phyloP scores from a whole-genome alignment of 2,113 vertebrate genomes.

The Bufo bufo region DNA sequence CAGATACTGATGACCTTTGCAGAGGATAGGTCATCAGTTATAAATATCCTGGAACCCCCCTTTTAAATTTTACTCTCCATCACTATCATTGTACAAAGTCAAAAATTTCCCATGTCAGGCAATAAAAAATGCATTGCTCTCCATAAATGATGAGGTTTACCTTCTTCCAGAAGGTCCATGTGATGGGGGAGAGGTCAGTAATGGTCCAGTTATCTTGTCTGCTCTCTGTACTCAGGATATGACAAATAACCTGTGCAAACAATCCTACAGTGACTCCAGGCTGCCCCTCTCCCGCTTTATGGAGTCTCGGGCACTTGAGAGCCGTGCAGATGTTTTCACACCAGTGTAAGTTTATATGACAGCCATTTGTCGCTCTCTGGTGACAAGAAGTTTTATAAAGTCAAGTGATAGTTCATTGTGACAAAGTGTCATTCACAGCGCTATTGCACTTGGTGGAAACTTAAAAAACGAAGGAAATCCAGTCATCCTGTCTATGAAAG shows the following conservation, averaged over 20 bases:
- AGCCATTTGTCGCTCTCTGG: conserved; percentile 16
- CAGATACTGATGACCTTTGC: too few species aligned
- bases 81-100: not conserved
- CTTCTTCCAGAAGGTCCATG: not conserved
- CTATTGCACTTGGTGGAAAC: not conserved
- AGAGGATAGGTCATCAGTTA: too few species aligned
- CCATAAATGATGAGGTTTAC: not conserved
- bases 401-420: not conserved
- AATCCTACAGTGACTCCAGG: not conserved
- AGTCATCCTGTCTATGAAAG: not conserved
- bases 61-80: not conserved
- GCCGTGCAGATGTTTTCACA: not conserved
- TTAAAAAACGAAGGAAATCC: not conserved
- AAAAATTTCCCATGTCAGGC: not conserved
- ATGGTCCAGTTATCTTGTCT: not conserved
- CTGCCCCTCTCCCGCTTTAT: conserved; percentile 27
- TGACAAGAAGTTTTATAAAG: conserved; percentile 34
- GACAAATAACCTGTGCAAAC: conserved; percentile 28
- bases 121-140: not conserved
- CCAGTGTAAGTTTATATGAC: conserved; percentile 1
- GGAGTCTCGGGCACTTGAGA: not conserved
- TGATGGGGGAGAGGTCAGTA: not conserved
- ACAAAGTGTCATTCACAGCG: not conserved
- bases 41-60: too few species aligned
- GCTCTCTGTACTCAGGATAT: conserved; percentile 10